Conservation (phyloP, 2,888 invertebrate species). For the Phlogophora meticulosa region DNA sequence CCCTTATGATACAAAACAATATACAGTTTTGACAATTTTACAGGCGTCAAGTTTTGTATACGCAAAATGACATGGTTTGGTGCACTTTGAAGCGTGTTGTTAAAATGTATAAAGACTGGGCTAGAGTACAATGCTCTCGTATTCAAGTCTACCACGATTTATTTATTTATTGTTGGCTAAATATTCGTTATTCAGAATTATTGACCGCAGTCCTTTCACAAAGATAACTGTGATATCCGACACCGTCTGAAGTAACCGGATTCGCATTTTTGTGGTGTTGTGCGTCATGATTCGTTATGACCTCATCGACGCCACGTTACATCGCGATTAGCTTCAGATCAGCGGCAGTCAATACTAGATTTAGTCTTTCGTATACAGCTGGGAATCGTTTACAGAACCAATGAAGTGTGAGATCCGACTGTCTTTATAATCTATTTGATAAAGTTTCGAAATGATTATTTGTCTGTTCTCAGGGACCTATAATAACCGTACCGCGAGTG, state of each 20-base stretch:
- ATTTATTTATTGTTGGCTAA: background rate
- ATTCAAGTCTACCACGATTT: background rate
- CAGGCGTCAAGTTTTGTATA: too few relatives aligned
- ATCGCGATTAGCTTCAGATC: background rate
- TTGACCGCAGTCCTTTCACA: constrained; percentile 10
- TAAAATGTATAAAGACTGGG: background rate
- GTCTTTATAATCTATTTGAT: background rate
- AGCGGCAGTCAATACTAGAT: background rate
- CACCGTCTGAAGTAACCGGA: background rate
- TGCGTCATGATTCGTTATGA: constrained; percentile 26
- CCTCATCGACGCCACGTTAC: constrained; percentile 3
- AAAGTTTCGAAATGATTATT: background rate
- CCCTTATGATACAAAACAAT: too few relatives aligned
- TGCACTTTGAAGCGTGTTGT: background rate
- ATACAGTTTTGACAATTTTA: too few relatives aligned
- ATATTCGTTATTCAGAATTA: background rate
- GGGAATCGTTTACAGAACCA: background rate
- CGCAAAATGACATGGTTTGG: too few relatives aligned
- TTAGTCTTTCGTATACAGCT: background rate
- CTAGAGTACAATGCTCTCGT: background rate
- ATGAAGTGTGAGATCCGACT: background rate
- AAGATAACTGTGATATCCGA: background rate
- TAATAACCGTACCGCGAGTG: constrained; percentile 55
- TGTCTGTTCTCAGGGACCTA: constrained; percentile 60
- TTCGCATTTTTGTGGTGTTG: constrained; percentile 9